A percentile compares a stretch with the other conserved stretches of the same genome.
Evolutionary conservation across 1,140 invertebrate species (phyloP).

Genomic region (Colletes gigas): DNA sequence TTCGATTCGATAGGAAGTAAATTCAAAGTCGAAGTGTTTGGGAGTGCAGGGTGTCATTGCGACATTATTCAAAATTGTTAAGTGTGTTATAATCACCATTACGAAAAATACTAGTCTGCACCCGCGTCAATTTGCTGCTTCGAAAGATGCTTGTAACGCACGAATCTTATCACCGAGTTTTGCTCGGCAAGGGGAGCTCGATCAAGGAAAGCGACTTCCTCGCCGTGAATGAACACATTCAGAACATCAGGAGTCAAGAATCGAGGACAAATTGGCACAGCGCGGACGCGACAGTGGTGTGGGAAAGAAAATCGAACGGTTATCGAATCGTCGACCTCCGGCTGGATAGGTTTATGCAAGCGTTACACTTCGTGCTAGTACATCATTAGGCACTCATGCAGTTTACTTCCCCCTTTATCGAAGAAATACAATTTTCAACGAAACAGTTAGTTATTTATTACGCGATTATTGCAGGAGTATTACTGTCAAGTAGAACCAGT

Average conservation of each 20-base stretch:
- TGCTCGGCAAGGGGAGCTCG: not conserved
- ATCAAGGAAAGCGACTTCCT: not conserved
- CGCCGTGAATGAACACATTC: not conserved
- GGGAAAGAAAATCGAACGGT: constrained; percentile 53
- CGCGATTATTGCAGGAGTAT: constrained; percentile 24
- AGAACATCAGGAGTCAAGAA: not conserved
- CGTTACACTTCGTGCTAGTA: constrained; percentile 57
- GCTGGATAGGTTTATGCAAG: constrained; percentile 36
- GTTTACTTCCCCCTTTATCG: no score
- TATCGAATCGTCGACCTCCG: constrained; percentile 55
- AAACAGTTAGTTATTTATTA: not conserved
- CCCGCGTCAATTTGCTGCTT: no score
- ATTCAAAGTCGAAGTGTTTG: not conserved
- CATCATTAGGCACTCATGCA: not conserved
- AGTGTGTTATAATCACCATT: not conserved
- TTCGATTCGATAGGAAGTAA: not conserved
- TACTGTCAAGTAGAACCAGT: constrained; percentile 43
- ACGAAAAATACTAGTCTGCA: not conserved
- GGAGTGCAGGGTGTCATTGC: not conserved
- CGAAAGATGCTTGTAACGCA: not conserved
- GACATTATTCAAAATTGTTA: not conserved
- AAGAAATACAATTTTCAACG: no score
- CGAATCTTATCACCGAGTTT: no score
- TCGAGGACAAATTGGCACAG: no score
- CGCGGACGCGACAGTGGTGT: constrained; percentile 31